Base-by-base conservation (phyloP, 2,797 vertebrate genomes). In the Neopelma chrysocephalum region DNA sequence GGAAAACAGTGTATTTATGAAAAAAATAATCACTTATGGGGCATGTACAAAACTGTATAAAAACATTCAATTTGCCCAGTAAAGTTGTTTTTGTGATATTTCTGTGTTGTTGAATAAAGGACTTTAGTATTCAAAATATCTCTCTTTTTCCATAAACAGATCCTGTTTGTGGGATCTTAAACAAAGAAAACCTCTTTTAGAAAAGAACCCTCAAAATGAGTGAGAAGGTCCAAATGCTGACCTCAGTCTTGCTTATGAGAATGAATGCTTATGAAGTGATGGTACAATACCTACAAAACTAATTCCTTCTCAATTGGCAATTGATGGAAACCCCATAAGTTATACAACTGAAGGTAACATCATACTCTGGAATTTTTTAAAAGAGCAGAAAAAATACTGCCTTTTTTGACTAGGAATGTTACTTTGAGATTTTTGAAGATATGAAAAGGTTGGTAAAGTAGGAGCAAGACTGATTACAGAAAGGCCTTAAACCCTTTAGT, bases 71-170 rank as follows among this genome's bases (percentile, higher is more conserved):
- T 98, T 98, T 98, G 98, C 98, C 98, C 98, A 97, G 98, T 98
- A 98, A 98, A 98, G 96, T 98, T 98, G 98, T 98, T 98, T 98
- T 98, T 98, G 98, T 98, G 98, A 98, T 98, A 98, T 98, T 98
- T 98, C 98, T 98, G 98, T 98, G 98, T 98, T 98, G 98, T 98
- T 98, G 97, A 98, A 98, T 98, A 98, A 98, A 98, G 98, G 97
- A 98, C 97, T 98, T 98, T 98, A 98, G 98, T 98, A 98, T 97
- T 98, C 98, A 98, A 98, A 98, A 96, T 87, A 98, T 97, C 97
- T 98, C 97, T 97, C 97, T 97, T 98, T 98, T 97, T 98, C 98
- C 96, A 97, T 98, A 96, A 93, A 97, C 87, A 98, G 89, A 96
- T 96, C 90, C 97, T 97, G 94, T 97, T 97, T 97, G 96, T 98